These are phyloP conservation scores for Urocynchramus pylzowi DNA, from an alignment of 2,113 vertebrate species.

Conservation along the genomic window DNA sequence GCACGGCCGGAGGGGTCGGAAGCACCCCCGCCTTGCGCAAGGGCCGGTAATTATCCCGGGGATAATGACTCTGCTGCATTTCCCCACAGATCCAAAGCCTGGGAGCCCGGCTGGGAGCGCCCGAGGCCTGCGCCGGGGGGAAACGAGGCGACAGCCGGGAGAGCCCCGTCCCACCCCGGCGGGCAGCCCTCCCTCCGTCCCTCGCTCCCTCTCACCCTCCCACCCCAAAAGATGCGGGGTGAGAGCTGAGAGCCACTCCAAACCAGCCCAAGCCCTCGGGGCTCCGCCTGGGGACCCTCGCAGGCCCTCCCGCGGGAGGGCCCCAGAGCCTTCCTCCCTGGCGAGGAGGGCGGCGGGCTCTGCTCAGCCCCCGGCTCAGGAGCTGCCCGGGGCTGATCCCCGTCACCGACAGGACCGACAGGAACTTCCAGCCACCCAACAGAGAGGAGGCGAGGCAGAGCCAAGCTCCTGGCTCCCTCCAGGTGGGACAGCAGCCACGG, in stretches of 20 bases:
- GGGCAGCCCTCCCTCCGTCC: background rate
- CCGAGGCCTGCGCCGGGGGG: background rate
- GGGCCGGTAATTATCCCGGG: background rate
- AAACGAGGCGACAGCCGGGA: background rate
- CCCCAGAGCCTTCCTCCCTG: background rate
- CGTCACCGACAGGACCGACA: background rate
- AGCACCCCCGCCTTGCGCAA: background rate
- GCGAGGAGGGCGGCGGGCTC: background rate
- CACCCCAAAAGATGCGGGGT: accelerated
- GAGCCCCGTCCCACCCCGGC: background rate
- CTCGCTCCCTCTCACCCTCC: background rate
- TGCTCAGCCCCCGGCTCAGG: background rate
- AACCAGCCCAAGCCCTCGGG: background rate
- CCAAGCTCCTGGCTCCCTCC: background rate
- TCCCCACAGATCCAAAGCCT: background rate
- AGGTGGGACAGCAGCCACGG: background rate
- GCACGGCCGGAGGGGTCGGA: background rate
- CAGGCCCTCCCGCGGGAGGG: background rate
- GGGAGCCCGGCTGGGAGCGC: background rate
- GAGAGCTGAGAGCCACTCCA: accelerated
- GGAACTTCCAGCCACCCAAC: background rate
- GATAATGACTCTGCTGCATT: background rate
- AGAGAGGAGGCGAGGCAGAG: background rate
- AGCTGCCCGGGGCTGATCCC: background rate
- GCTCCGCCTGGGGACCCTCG: background rate